Conservation (phyloP, 53 echinoderm and acorn worm genomes). For the Temnopleurus reevesii region DNA sequence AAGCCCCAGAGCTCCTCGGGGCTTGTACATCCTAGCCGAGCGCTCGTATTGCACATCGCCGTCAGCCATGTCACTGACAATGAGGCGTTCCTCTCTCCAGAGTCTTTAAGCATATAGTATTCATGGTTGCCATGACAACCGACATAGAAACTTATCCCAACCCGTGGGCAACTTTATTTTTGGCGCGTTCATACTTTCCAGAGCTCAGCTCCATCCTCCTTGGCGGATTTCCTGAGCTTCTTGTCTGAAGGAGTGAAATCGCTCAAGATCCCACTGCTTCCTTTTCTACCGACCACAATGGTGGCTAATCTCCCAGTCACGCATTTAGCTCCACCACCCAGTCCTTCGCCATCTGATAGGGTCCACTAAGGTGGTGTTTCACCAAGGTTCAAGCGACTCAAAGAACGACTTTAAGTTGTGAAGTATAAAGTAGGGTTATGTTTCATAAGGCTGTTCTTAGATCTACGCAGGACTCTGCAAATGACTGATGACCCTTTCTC, state of each 20-base stretch:
- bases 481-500: too few relatives aligned
- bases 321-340: neutral
- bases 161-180: constrained; percentile 43
- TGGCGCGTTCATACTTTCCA: constrained; percentile 31
- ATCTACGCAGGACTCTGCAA: too few relatives aligned
- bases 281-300: neutral
- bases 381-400: too few relatives aligned
- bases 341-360: neutral
- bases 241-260: constrained; percentile 43
- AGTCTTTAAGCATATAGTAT: constrained; percentile 35
- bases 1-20: neutral
- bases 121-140: constrained; percentile 29
- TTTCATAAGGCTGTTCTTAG: too few relatives aligned
- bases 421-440: too few relatives aligned
- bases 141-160: constrained; percentile 48
- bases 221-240: constrained; percentile 39
- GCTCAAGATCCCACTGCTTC: constrained; percentile 36
- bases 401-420: too few relatives aligned
- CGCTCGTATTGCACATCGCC: constrained; percentile 16
- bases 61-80: constrained; percentile 37
- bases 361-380: too few relatives aligned
- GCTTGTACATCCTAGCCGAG: neutral
- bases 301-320: neutral
- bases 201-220: neutral
- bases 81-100: constrained; percentile 41